Base-by-base conservation (phyloP, 2,888 invertebrate genomes). In the Volucella zonaria region DNA sequence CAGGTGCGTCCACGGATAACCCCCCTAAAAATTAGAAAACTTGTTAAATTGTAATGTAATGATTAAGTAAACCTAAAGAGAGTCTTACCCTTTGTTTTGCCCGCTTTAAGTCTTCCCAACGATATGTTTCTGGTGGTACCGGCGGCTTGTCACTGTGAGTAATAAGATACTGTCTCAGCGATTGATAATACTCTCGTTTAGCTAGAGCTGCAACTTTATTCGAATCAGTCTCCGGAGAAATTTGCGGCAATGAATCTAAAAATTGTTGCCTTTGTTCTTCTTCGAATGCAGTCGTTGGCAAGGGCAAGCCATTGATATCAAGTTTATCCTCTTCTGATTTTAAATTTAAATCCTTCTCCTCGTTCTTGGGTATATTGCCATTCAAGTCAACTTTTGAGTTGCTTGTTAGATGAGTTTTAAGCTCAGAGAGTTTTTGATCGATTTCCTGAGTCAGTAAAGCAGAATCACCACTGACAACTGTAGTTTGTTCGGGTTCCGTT, bases 1-100 rank as follows among this genome's bases (percentile, higher is more conserved):
- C 38, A 96, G 92, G 91, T 96, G 94, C 12, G 96, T 96, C 96
- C 96, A 96, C 87, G 96, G 96, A 90, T 96, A 96, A 58, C 94
- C 95, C 86, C 96, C 96, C 90, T 94, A 42, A 2, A 78, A 82
- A 68, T 38, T 67, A 15, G 15, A 31, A 31, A 31, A 6, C 4
- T 31, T 31, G 31, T 31, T 6, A 6, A 4, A 23, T 23, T 3
- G 1, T 31, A 31, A 31, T 6, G n/a, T n/a, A n/a, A n/a, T 6
- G 31, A 31, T 31, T 31, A 31, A 6, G 31, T 31, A 6, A 31
- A 31, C 6, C 4, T 31, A 31, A 31, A 6, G 6, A 0, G 6
- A 31, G 18, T 87, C 89, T 89, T 87, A 92, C 92, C 86, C 91
- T 93, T 88, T 94, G 93, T 91, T 94, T 94, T 88, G 95, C 93